Evolutionary conservation across 92 coral and sea anemone species (phyloP), one percentile per base, ranked within the genome.

Genomic region (Montipora capitata): DNA sequence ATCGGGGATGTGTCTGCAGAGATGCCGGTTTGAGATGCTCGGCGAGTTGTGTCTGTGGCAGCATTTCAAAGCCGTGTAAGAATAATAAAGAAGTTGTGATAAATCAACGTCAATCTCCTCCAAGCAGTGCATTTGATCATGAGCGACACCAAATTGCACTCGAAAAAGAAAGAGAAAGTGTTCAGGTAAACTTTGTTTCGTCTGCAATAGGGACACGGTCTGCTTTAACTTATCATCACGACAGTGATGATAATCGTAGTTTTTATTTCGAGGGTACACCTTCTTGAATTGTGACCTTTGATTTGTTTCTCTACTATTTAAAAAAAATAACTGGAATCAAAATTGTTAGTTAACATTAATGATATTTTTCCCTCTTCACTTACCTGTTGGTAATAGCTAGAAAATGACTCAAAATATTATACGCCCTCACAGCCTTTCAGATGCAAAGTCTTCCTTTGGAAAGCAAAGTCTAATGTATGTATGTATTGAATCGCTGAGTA

Each of bases 111-210:
- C 73, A 68, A 68, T 48, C 73, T 68, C 73, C 48, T 68, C 48
- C 73, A 68, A 68, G 73, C 73, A 68, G 73, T 68, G 73, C 73
- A 68, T 68, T 68, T n/a, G n/a, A n/a, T n/a, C n/a, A n/a, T 68
- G 73, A 68, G 43, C 42, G 73, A 68, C 73, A 68, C 73, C 73
- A 68, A 35, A 35, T 68, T 14, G 73, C 73, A 68, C 44, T 68
- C 73, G 73, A 68, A 68, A 68, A 68, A 68, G 73, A 68, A 35
- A 68, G 73, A 68, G 73, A 68, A 68, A 68, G 73, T 68, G 73
- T 68, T 68, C 73, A 68, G 73, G 73, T 68, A 68, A 68, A 68
- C 73, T 68, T 68, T 35, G 48, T 20, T 68, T 35, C 73, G 44
- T 68, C 48, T 68, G 48, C 73, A 65, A 65, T 65, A 16, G 71